Conservation (phyloP, 2,797 vertebrate genomes). For the Coracias cyanogaster region DNA sequence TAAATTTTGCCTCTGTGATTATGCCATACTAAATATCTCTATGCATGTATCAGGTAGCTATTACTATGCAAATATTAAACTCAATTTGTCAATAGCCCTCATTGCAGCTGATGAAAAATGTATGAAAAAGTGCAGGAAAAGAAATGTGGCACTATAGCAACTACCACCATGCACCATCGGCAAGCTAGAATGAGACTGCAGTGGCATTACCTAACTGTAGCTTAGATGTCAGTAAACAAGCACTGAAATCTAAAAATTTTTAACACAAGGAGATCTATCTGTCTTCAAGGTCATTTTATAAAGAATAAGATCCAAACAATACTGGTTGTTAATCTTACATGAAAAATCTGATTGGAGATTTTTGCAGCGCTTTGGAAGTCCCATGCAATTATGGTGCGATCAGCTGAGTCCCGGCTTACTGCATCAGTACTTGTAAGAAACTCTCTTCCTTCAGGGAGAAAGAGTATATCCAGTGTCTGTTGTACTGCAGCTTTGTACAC, state of each 20-base stretch:
- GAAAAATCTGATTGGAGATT: constrained; percentile 97
- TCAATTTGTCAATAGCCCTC: constrained; percentile 28
- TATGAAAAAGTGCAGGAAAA: background rate
- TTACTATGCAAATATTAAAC: constrained; percentile 8
- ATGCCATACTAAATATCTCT: background rate
- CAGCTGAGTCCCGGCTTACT: constrained; percentile 95
- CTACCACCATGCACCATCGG: background rate
- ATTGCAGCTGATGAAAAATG: background rate
- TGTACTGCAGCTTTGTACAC: constrained; percentile 91
- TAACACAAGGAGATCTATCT: background rate
- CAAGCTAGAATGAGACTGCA: background rate
- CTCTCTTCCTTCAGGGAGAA: constrained; percentile 87
- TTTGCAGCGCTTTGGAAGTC: constrained; percentile 91
- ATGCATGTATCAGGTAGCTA: background rate
- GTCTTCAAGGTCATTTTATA: constrained; percentile 15
- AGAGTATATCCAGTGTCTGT: constrained; percentile 93
- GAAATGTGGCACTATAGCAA: background rate
- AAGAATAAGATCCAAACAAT: background rate
- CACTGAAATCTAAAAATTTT: constrained; percentile 21
- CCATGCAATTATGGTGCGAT: constrained; percentile 95
- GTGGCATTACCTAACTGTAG: constrained; percentile 5
- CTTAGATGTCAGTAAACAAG: background rate
- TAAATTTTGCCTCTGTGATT: constrained; percentile 25
- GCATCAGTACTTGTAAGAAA: constrained; percentile 94
- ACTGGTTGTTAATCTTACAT: constrained; percentile 81